Evolutionary conservation across 2,797 vertebrate species (phyloP).

Genomic region (Lepilemur ruficaudatus): DNA sequence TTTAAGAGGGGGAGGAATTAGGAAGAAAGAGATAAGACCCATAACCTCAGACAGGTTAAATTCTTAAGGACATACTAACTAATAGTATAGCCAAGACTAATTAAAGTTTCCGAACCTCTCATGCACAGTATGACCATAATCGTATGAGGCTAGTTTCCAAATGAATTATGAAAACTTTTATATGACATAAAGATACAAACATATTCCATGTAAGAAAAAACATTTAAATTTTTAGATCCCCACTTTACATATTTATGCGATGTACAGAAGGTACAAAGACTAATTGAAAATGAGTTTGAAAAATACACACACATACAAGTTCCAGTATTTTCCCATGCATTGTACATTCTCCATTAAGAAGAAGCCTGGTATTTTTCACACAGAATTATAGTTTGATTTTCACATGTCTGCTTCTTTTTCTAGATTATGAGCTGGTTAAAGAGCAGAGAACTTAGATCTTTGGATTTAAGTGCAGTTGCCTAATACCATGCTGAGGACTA

Average conservation of each 20-base stretch:
- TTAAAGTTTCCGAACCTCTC: slow-evolving; percentile 12
- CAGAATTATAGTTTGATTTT: background rate
- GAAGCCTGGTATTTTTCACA: background rate
- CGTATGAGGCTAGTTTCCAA: background rate
- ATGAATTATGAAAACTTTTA: slow-evolving; percentile 14
- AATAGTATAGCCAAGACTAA: background rate
- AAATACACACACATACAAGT: background rate
- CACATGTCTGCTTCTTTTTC: background rate
- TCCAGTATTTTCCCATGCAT: background rate
- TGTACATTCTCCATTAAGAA: background rate
- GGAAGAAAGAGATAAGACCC: background rate
- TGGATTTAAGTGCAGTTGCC: background rate
- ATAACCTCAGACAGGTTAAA: background rate
- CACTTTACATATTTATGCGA: background rate
- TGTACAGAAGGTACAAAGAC: background rate
- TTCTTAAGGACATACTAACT: background rate
- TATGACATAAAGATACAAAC: background rate
- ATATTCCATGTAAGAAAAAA: background rate
- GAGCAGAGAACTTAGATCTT: background rate
- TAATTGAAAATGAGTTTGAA: slow-evolving; percentile 12
- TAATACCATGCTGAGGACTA: background rate
- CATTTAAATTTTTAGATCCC: background rate
- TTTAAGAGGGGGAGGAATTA: background rate
- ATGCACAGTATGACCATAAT: background rate
- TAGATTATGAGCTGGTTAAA: background rate